phyloP scores from a whole-genome alignment of 1,140 invertebrate genomes.

The Zaprionus taronus region DNA sequence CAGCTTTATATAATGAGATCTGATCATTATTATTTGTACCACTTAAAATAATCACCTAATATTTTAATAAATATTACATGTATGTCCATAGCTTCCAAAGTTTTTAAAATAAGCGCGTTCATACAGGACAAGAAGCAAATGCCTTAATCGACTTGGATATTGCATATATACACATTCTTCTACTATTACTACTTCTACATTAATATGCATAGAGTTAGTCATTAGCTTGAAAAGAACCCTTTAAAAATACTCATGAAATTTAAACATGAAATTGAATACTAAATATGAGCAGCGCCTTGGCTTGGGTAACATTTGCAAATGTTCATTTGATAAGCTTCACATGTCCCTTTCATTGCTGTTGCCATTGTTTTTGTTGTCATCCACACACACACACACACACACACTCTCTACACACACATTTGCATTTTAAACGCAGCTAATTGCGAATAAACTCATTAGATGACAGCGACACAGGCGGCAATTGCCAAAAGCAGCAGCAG shows the following conservation, averaged over 20 bases:
- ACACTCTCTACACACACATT: constrained; percentile 37
- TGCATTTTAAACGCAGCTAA: constrained; percentile 69
- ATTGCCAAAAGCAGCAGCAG: constrained; percentile 13
- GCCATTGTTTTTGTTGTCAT: constrained; percentile 15
- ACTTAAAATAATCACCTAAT: too few relatives aligned
- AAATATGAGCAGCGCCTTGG: not conserved
- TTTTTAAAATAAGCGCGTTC: too few relatives aligned
- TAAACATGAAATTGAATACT: not conserved
- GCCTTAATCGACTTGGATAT: too few relatives aligned
- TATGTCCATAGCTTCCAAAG: too few relatives aligned
- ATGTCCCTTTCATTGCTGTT: constrained; percentile 33
- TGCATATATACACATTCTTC: too few relatives aligned
- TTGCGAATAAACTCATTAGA: constrained; percentile 77
- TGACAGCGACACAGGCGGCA: constrained; percentile 36
- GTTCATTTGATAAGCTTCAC: constrained; percentile 43
- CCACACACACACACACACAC: constrained; percentile 12
- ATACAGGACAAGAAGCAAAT: too few relatives aligned
- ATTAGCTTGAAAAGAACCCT: not conserved
- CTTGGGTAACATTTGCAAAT: constrained; percentile 18
- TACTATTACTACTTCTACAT: too few relatives aligned
- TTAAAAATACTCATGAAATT: not conserved
- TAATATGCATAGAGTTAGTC: too few relatives aligned
- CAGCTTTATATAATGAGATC: too few relatives aligned
- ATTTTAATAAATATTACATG: too few relatives aligned
- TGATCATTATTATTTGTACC: too few relatives aligned